Conservation (phyloP, 30 jellyfish, hydroid and myxozoan genomes). For the Aurelia sp. region DNA sequence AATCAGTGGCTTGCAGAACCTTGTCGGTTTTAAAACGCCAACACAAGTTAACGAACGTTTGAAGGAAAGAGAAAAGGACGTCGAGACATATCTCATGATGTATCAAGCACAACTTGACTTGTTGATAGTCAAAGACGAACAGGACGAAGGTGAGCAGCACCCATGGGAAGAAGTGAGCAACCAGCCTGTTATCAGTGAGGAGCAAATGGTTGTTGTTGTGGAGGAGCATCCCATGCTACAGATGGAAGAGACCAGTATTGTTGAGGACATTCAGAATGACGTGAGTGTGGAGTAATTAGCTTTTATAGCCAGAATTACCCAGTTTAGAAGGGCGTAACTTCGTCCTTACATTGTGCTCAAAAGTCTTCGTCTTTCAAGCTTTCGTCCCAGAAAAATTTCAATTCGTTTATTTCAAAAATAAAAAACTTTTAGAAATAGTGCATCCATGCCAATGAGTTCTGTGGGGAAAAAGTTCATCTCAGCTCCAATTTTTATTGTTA, state of each 20-base stretch:
- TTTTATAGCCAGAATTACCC: background rate
- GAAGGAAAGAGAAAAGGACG: constrained; percentile 94
- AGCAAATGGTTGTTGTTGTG: background rate
- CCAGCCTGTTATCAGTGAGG: background rate
- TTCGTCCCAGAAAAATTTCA: too few relatives aligned
- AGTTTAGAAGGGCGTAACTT: too few relatives aligned
- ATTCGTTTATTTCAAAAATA: too few relatives aligned
- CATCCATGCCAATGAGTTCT: too few relatives aligned
- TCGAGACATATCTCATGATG: constrained; percentile 72
- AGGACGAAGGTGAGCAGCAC: background rate
- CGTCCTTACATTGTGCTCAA: too few relatives aligned
- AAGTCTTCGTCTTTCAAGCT: too few relatives aligned
- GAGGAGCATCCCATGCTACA: background rate
- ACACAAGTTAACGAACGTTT: constrained; percentile 76
- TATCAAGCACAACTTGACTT: constrained; percentile 88
- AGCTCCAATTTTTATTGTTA: too few relatives aligned
- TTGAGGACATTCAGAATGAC: background rate
- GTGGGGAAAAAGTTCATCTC: too few relatives aligned
- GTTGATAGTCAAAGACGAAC: constrained; percentile 34
- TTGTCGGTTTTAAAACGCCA: constrained; percentile 75
- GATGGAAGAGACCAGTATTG: background rate
- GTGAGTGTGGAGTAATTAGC: background rate
- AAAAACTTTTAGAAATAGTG: too few relatives aligned
- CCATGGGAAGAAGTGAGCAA: background rate
- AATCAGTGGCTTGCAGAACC: constrained; percentile 58